Base-by-base conservation (phyloP, 2,888 invertebrate genomes). In the Gandaritis pyraliata region DNA sequence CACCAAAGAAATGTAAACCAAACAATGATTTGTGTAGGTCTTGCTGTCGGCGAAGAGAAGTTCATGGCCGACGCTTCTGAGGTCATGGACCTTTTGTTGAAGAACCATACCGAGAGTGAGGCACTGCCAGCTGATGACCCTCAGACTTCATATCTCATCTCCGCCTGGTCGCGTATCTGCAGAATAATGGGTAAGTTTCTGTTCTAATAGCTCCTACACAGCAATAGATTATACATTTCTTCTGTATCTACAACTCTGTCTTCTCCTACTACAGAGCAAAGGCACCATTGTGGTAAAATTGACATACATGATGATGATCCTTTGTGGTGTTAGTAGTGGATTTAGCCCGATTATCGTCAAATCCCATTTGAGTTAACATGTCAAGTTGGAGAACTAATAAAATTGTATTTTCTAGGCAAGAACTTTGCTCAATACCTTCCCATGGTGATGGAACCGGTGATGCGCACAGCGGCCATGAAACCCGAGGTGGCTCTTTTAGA, bases 81-180 rank as follows among this genome's bases (percentile, higher is more conserved):
- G 84, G 96, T 99, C 13, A 99, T 99, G 99, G 96, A 98, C 76
- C 94, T 99, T 90, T 90, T 99, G 56, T 85, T 99, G 68, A 97
- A 97, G 86, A 97, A 98, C 0, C 98, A 98, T 83, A 95, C 96
- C 7, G 97, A 97, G 76, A 96, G 95, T 68, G 95, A 95, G 18
- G 95, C 96, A 75, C 87, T 98, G 68, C 96, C 97, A 0, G 98
- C 98, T 65, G 99, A 99, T 81, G 99, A 99, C 89, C 98, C 98
- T 1, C 98, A 98, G 89, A 97, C 98, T 23, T 98, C 98, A 11
- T 99, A 98, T 89, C 95, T 99, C 85, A 99, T 99, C 72, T 98
- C 98, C 0, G 99, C 99, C 0, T 99, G 99, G 99, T 98, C 99
- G 0, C 95, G 99, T 71, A 98, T 99, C 88, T 99, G 99, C 91